phyloP scores from a whole-genome alignment of 2,113 vertebrate species.

The Corythornis madagascariensis region DNA sequence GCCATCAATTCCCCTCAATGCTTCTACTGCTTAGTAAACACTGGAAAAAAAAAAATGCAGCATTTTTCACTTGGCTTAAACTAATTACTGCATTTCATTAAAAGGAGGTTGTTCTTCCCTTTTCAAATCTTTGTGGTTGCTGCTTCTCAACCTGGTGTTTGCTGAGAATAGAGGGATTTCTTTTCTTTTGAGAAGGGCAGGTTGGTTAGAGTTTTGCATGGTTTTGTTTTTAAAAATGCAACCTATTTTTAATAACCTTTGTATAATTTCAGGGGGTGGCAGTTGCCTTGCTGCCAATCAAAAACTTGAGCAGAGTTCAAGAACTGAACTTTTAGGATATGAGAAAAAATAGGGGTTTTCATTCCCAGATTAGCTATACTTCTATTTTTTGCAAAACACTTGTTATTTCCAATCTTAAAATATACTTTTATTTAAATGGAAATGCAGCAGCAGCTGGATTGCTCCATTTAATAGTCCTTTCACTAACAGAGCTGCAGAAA shows the following conservation, averaged over 20 bases:
- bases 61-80: constrained; percentile 22
- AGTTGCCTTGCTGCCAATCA: not conserved
- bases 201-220: not conserved
- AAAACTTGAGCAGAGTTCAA: not conserved
- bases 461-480: not conserved
- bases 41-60: too few species aligned
- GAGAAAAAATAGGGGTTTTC: not conserved
- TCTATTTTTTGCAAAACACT: not conserved
- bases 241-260: not conserved
- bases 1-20: too few species aligned
- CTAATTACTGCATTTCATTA: constrained; percentile 28
- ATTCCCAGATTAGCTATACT: not conserved
- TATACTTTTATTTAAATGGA: not conserved
- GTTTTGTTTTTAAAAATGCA: not conserved
- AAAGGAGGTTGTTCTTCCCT: not conserved
- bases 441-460: not conserved
- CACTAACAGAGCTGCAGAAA: not conserved
- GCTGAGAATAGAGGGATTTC: constrained; percentile 6
- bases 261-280: not conserved
- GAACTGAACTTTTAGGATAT: not conserved
- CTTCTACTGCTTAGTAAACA: too few species aligned
- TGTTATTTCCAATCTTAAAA: not conserved
- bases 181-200: not conserved
- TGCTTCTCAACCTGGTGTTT: not conserved
- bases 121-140: constrained; percentile 38